Conservation (phyloP, 2,888 invertebrate genomes). For the Minunthozetes semirufus region DNA sequence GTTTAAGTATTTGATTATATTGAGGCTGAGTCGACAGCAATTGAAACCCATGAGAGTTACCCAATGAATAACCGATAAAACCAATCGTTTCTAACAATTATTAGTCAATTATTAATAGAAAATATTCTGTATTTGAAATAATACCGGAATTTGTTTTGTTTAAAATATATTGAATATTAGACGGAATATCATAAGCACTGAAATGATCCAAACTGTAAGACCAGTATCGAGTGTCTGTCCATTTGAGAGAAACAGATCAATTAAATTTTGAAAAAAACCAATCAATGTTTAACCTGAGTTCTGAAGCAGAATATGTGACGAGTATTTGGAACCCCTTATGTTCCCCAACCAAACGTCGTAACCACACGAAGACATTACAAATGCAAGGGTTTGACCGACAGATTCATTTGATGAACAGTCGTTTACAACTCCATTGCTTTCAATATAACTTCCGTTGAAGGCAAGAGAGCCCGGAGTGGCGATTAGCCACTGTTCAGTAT, state of each 20-base stretch:
- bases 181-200: neutral
- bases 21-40: constrained; percentile 44
- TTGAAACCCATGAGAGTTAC: constrained; percentile 49
- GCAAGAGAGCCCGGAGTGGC: neutral
- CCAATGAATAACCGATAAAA: constrained; percentile 54
- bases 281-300: too few species aligned
- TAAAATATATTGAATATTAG: neutral
- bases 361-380: constrained; percentile 40
- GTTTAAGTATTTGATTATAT: constrained; percentile 42
- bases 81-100: constrained; percentile 44
- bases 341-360: constrained; percentile 55
- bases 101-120: neutral
- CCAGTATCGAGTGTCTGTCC: constrained; percentile 48
- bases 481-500: constrained; percentile 4
- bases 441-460: neutral
- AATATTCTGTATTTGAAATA: neutral
- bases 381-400: constrained; percentile 39
- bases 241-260: neutral
- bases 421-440: neutral
- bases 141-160: neutral
- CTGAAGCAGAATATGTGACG: constrained; percentile 46
- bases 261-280: too few species aligned
- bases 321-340: constrained; percentile 51
- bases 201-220: constrained; percentile 50
- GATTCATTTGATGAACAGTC: neutral